Evolutionary conservation across 2,888 invertebrate species (phyloP), one percentile per base, ranked within the genome.

Genomic region (Himalopsyche japonica): DNA sequence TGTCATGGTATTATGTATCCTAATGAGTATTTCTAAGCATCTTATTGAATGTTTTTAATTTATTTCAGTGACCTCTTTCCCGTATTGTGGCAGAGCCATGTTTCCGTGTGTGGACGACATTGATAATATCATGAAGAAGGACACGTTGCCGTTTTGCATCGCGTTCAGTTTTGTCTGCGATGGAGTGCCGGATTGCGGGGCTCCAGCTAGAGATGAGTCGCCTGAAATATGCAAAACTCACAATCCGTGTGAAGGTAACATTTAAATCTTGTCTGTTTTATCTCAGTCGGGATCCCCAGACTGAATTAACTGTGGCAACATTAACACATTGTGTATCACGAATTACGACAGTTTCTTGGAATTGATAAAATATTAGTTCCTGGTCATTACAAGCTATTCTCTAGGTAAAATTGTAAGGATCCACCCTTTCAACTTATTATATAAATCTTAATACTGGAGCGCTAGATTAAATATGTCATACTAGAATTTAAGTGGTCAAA

Each of bases 81-180:
- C 43, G 2, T 43, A 77, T n/a, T 77, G 34, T 15, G 77, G 43
- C n/a, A n/a, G 37, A 3, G 34, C 91, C 6, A 90, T 92, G 70
- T 90, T 91, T 88, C 88, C 89, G 87, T 92, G 92, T 89, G 92
- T 18, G 15, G 24, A n/a, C 15, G 70, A 70, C 70, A 70, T 70
- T 4, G 70, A 77, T 15, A 77, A 37, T 20, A 20, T 30, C n/a
- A 20, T 32, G 77, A 34, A 37, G 77, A 20, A 24, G 37, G 77
- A 37, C 15, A 34, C 18, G 30, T 20, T 77, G 34, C 77, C 37
- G 8, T 34, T 10, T 2, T 92, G 92, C 88, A 91, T 92, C 87
- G 89, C 92, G 64, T 88, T 90, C 10, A 88, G 88, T 43, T 92
- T 91, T 89, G 90, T 92, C 88, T 92, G 92, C 88, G 92, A 92